These are phyloP conservation scores for Microcebus griseorufus DNA, from an alignment of 2,113 vertebrate genomes.

Conservation along the genomic window DNA sequence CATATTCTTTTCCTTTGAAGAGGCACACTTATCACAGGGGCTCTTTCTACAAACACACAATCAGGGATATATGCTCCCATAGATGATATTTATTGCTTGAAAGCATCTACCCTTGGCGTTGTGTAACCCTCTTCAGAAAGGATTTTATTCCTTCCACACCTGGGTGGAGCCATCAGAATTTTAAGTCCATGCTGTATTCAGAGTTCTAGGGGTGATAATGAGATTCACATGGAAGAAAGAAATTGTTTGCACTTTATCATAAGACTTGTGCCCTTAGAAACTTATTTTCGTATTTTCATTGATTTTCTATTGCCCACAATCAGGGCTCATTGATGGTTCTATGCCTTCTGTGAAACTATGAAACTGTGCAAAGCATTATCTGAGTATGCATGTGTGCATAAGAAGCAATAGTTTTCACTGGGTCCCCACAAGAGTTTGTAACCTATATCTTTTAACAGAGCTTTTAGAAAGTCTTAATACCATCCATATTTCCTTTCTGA, in stretches of 20 bases:
- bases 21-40: neutral
- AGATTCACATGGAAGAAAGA: neutral
- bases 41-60: neutral
- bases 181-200: neutral
- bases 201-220: neutral
- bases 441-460: neutral
- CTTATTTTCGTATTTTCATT: neutral
- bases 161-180: neutral
- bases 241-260: neutral
- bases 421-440: neutral
- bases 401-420: neutral
- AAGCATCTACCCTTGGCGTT: neutral
- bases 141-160: neutral
- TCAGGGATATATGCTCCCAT: neutral
- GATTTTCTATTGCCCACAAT: neutral
- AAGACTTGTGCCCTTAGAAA: neutral
- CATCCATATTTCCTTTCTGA: neutral
- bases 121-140: neutral
- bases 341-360: neutral
- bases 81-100: neutral
- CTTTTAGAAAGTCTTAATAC: neutral
- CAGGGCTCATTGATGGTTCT: neutral
- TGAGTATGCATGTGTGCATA: neutral
- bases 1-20: slow-evolving; percentile 44
- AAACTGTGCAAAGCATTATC: neutral